A percentile compares a stretch with the other conserved stretches of the same genome.
Evolutionary conservation across 92 coral and sea anemone genomes (phyloP).

Genomic region (Zoanthus sociatus): DNA sequence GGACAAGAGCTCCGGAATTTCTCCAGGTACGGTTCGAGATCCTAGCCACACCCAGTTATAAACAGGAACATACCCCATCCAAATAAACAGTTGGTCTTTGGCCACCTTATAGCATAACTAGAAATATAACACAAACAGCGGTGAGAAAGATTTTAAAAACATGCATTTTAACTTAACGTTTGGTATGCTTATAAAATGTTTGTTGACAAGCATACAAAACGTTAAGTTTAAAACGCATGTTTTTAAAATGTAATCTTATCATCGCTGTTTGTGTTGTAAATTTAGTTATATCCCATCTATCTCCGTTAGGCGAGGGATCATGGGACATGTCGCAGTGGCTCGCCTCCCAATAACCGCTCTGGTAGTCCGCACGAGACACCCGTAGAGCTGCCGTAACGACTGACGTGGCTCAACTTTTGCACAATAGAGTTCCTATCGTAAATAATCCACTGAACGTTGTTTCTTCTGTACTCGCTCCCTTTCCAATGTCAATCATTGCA

Average conservation of each 20-base stretch:
- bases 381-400: constrained; percentile 65
- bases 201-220: too few relatives aligned
- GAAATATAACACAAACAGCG: too few relatives aligned
- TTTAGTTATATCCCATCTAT: constrained; percentile 52
- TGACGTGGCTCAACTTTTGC: constrained; percentile 69
- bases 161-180: too few relatives aligned
- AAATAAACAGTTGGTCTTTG: too few relatives aligned
- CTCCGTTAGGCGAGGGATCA: constrained; percentile 68
- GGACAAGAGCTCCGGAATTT: constrained; percentile 66
- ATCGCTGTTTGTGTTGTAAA: too few relatives aligned
- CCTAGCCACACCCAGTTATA: constrained; percentile 63
- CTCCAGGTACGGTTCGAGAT: constrained; percentile 73
- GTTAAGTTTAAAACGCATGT: too few relatives aligned
- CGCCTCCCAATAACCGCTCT: constrained; percentile 67
- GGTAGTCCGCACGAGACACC: constrained; percentile 63
- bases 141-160: too few relatives aligned
- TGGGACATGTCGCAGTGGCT: constrained; percentile 59
- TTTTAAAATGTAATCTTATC: too few relatives aligned
- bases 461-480: too few relatives aligned
- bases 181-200: too few relatives aligned
- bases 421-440: constrained; percentile 68
- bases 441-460: constrained; percentile 38
- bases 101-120: too few relatives aligned
- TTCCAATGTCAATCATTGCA: neutral
- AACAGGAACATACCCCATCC: constrained; percentile 39